Percentiles rank a stretch among this genome's conserved stretches.
Evolutionary conservation across 2,113 vertebrate genomes (phyloP).

Genomic region (Elanus axillaris): DNA sequence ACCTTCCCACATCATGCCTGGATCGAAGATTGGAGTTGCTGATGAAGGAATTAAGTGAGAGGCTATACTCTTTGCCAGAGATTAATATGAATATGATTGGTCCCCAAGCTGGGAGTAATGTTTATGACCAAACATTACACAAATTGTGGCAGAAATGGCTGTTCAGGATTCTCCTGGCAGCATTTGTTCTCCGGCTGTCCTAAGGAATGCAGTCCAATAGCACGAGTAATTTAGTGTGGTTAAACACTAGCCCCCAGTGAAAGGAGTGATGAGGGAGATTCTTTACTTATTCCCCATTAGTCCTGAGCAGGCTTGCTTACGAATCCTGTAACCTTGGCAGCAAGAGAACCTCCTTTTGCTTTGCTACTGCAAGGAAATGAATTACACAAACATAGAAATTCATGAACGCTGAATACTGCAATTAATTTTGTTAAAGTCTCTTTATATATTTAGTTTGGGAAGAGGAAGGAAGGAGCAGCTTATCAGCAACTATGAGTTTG

Average conservation of each 20-base stretch:
- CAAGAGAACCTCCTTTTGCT: slow-evolving; percentile 19
- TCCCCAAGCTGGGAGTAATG: neutral
- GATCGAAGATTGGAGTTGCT: accelerated
- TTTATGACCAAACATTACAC: neutral
- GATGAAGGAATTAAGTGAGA: neutral
- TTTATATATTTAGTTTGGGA: slow-evolving; percentile 41
- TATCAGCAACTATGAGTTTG: slow-evolving; percentile 25
- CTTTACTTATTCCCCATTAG: slow-evolving; percentile 12
- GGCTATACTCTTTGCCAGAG: neutral
- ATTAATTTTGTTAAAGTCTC: slow-evolving; percentile 63
- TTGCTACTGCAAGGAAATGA: slow-evolving; percentile 35
- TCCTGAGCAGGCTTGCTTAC: slow-evolving; percentile 6
- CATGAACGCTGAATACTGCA: slow-evolving; percentile 36
- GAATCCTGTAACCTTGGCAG: slow-evolving; percentile 55
- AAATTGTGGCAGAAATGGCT: neutral
- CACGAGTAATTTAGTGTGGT: neutral
- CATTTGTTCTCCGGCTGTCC: neutral
- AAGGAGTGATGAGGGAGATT: neutral
- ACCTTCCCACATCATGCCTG: neutral
- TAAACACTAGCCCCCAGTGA: neutral
- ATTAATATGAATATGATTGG: neutral
- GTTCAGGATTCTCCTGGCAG: neutral
- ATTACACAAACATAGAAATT: slow-evolving; percentile 45
- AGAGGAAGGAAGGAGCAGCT: slow-evolving; percentile 33
- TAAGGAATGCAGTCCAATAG: neutral